These are phyloP conservation scores for Neuroscelio doddi DNA, from an alignment of 2,888 invertebrate genomes.

Conservation along the genomic window DNA sequence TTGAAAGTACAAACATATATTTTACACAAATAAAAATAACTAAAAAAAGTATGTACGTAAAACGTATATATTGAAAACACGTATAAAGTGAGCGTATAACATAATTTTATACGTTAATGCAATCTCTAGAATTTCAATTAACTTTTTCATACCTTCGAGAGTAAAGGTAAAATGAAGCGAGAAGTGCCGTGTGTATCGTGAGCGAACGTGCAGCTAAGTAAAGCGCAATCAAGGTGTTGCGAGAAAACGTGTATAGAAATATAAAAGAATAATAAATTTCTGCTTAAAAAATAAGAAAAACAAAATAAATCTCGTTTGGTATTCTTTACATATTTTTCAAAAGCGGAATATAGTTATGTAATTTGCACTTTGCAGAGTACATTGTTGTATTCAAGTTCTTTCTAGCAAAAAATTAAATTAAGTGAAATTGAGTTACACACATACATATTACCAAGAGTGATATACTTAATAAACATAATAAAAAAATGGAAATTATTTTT, in stretches of 20 bases:
- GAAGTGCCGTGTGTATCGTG: conserved; percentile 29
- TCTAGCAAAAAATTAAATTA: background rate
- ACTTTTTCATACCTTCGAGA: conserved; percentile 8
- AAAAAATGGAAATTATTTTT: no score
- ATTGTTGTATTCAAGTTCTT: conserved; percentile 30
- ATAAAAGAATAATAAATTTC: conserved; percentile 13
- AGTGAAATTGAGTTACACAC: no score
- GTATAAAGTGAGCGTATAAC: background rate
- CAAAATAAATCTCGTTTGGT: background rate
- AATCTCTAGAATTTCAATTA: background rate
- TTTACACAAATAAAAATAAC: no score
- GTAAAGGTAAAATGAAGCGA: conserved; percentile 25
- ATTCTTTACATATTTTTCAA: conserved; percentile 13
- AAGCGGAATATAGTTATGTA: conserved; percentile 11
- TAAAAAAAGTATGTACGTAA: no score
- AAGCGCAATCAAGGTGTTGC: conserved; percentile 31
- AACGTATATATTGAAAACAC: background rate
- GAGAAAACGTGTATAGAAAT: conserved; percentile 13
- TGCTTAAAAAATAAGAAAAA: conserved; percentile 7
- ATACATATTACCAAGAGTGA: no score
- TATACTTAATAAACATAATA: no score
- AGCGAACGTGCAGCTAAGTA: conserved; percentile 32
- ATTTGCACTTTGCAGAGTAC: conserved; percentile 29
- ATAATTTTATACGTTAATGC: background rate
- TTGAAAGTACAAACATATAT: no score